Percentiles rank a stretch among this genome's conserved stretches.
These are phyloP conservation scores for Allygus modestus DNA, from an alignment of 2,888 invertebrate genomes.

Conservation along the genomic window DNA sequence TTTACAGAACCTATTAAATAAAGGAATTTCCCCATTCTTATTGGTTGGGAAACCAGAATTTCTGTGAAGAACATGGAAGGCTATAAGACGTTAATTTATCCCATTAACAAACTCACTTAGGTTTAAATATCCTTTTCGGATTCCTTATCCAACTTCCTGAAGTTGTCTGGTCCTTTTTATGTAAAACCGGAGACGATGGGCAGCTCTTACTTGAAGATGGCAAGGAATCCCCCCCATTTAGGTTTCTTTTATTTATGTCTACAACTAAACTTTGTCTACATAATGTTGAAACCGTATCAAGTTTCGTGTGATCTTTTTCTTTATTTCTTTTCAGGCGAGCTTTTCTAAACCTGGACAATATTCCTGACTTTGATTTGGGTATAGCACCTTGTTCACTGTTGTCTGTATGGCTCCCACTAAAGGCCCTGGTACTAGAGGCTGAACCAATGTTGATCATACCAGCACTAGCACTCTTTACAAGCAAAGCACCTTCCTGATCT, in stretches of 20 bases:
- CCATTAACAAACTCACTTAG: conserved; percentile 64
- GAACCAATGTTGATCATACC: conserved; percentile 77
- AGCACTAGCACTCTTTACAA: conserved; percentile 86
- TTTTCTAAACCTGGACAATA: conserved; percentile 63
- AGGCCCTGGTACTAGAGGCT: conserved; percentile 6
- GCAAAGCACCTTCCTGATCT: conserved; percentile 69
- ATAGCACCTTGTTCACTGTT: conserved; percentile 49
- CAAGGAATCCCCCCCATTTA: conserved; percentile 36
- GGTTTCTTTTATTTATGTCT: conserved; percentile 74
- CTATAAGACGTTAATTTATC: neutral
- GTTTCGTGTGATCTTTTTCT: conserved; percentile 71
- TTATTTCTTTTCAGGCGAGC: conserved; percentile 65
- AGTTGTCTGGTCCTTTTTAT: conserved; percentile 64
- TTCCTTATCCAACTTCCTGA: conserved; percentile 67
- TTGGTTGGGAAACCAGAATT: neutral
- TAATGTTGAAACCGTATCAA: conserved; percentile 80
- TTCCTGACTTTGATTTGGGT: conserved; percentile 54
- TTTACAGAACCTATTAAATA: neutral
- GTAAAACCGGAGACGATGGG: conserved; percentile 71
- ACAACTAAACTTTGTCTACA: conserved; percentile 88
- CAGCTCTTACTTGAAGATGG: conserved; percentile 70
- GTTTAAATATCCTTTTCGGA: conserved; percentile 68
- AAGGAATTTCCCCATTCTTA: neutral
- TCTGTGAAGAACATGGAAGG: neutral
- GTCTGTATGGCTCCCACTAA: conserved; percentile 24